Base-by-base conservation (phyloP, 1,140 invertebrate genomes). In the Octopus sinensis region DNA sequence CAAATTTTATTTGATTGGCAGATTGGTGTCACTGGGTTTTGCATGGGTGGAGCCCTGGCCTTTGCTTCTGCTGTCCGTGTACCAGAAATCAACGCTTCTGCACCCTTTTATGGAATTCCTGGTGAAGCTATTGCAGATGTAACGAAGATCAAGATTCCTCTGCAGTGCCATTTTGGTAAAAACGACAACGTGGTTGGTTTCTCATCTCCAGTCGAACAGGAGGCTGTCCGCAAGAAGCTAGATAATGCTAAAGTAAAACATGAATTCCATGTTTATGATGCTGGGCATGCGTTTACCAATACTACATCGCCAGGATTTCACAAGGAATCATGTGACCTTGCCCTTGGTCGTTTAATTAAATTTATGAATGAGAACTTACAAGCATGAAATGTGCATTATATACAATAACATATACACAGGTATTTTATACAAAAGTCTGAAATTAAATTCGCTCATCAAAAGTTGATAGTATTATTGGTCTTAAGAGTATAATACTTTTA, bases 21-120 rank as follows among this genome's bases (percentile, higher is more conserved):
- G 82, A 85, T 89, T 56, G 88, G 88, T 9, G 88, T 88, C 30
- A 88, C 86, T 1, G 88, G 88, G 4, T 89, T 89, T 81, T 89
- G 88, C 78, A 89, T 89, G 88, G 88, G 88, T n/a, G 88, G 88
- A 12, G 88, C 88, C 4, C 82, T 89, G 54, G 76, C 84, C n/a
- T 80, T 89, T 54, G 87, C 88, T 4, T 81, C 88, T 1, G 88
- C 88, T 4, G 87, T 83, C 0, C 62, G 85, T 4, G 79, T 88
- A 13, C 73, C 80, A 23, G 87, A 86, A n/a, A 79, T 89, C 4
- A 84, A 85, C 77, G 87, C 89, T 1, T 84, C 86, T 51, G 87
- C 84, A 7, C 88, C 89, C 4, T 90, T 90, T 81, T 89, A 90
- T 78, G 89, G 89, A 17, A 87, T 88, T 76, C 87, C 86, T 9